Evolutionary conservation across 2,888 invertebrate genomes (phyloP), one percentile per base, ranked within the genome.

Genomic region (Salpingus planirostris): DNA sequence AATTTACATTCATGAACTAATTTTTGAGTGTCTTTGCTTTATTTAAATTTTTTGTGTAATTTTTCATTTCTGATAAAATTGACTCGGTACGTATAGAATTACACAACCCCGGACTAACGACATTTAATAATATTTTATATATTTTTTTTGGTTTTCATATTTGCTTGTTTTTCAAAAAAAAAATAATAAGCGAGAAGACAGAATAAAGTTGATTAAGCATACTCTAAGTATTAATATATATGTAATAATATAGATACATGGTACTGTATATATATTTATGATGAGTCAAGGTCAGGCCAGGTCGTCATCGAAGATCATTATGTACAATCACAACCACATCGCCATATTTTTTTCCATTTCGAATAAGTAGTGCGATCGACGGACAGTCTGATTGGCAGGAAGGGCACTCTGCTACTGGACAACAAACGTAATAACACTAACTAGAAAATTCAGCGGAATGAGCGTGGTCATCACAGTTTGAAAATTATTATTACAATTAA

Each of bases 261-360:
- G 57, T 61, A 59, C 47, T 57, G 56, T 59, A 58, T 57, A 52
- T 50, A 36, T 43, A 40, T 49, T 40, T 43, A 57, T 57, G 58
- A 57, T 60, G 60, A 58, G 59, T 62, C 61, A 62, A 57, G 61
- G 61, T 59, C 62, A 60, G 58, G 64, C 64, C 62, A 57, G 59
- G 62, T 64, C 64, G 64, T 64, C 62, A 64, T 62, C 62, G 54
- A 60, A 60, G 55, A 60, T 60, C 59, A 57, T 49, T 43, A 58
- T 60, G 43, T 59, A 60, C 59, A 60, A 61, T 62, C 62, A 62
- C 62, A 62, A 62, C 61, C 62, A 59, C 58, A 57, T 57, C 54
- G 54, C 53, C 42, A n/a, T n/a, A n/a, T n/a, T n/a, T n/a, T n/a
- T n/a, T n/a, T n/a, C n/a, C n/a, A n/a, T n/a, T n/a, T n/a, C n/a